Evolutionary conservation across 2,888 invertebrate species (phyloP), one percentile per base, ranked within the genome.

Genomic region (Sepioteuthis lessoniana): DNA sequence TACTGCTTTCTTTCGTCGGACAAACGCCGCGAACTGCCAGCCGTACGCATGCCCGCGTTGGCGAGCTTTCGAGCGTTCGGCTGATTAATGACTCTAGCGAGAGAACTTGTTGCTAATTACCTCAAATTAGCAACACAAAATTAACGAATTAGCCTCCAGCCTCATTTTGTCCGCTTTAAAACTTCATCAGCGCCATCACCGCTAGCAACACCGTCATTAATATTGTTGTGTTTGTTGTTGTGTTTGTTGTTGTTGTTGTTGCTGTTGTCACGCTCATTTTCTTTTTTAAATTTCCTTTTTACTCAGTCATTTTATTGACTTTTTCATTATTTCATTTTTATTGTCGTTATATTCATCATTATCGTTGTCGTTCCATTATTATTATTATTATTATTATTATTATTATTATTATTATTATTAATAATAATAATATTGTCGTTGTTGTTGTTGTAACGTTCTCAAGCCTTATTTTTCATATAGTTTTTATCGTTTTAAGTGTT

Each of bases 21-120:
- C 55, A 55, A 55, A 55, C 55, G 55, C 55, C 55, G 25, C 55
- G 25, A 55, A 55, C 55, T 55, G 55, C 25, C 55, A 55, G 76
- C 76, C n/a, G 76, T 76, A 76, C 76, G 76, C 76, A n/a, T n/a
- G 76, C 25, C 0, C 55, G 21, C 55, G 55, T 55, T 55, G 55
- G 55, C 55, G 55, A 25, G 55, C 31, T n/a, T 8, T 76, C 76
- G 76, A 76, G n/a, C 76, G 76, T n/a, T 31, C 16, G 76, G 31
- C n/a, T 76, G 31, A 76, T 76, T 76, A 76, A n/a, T 76, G 76
- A 76, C 76, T 76, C 76, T 76, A 76, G 76, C n/a, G 76, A 76
- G 76, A 76, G 76, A 76, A 76, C 76, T 76, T 76, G 76, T 76
- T 76, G 76, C 76, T 76, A 76, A 76, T 76, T 76, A 76, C n/a